Base-by-base conservation (phyloP, 2,888 invertebrate genomes). In the Cetonia aurata region DNA sequence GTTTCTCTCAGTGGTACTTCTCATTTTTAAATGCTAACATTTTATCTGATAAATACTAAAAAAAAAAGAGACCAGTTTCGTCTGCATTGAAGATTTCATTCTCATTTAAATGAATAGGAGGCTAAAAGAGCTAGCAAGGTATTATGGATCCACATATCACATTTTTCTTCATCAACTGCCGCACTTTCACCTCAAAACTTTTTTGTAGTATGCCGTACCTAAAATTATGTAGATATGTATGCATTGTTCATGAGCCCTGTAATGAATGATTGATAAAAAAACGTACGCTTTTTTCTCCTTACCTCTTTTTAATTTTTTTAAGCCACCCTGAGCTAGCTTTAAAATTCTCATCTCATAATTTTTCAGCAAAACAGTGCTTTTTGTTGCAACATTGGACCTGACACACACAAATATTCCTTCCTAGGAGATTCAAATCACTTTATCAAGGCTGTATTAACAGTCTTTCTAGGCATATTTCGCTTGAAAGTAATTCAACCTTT, bases 401-500 rank as follows among this genome's bases (percentile, higher is more conserved):
- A 46, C 10, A 46, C 46, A 53, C 53, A 53, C 53, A 53, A 53
- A 53, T 53, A 13, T 50, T 50, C 50, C 13, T 50, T 50, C 50
- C 50, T 50, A 50, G 33, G 4, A 33, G 33, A 33, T 25, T 53
- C 53, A 53, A 31, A 53, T 25, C 53, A 53, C 53, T 53, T 53
- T 53, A 53, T 53, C 53, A 53, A 53, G 53, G 10, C 19, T 53
- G 53, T 53, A 53, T 53, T 53, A 53, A 53, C 53, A 53, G 53
- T 53, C 53, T 53, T 53, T 53, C 53, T 33, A 55, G n/a, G 33
- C 55, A 8, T 55, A 55, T 55, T 55, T 55, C 12, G 55, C 12
- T 55, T 55, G 55, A 55, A 1, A 55, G 55, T 55, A 55, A 55
- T n/a, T 55, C 55, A 33, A 55, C 50, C 17, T 50, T 50, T 50